Evolutionary conservation across 2,113 vertebrate species (phyloP).

Genomic region (Herpailurus yagouaroundi): DNA sequence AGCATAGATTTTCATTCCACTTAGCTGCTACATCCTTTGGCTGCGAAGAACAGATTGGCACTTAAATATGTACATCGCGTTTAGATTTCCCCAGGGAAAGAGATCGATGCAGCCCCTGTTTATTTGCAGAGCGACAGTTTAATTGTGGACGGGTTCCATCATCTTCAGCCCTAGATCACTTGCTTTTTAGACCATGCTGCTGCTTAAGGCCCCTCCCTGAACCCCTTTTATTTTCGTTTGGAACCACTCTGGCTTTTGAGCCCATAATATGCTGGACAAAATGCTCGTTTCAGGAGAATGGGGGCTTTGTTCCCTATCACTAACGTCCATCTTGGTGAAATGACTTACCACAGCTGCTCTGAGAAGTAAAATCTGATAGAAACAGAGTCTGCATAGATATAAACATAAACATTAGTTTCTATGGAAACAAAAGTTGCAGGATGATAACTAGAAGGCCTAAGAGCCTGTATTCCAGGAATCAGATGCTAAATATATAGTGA

Average conservation of each 20-base stretch:
- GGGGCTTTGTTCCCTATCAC: slow-evolving; percentile 81
- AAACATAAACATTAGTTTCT: slow-evolving; percentile 88
- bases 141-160: neutral
- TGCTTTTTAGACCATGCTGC: neutral
- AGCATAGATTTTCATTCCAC: neutral
- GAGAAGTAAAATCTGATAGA: slow-evolving; percentile 80
- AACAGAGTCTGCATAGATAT: slow-evolving; percentile 80
- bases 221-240: slow-evolving; percentile 31
- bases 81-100: slow-evolving; percentile 17
- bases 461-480: slow-evolving; percentile 74
- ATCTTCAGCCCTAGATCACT: neutral
- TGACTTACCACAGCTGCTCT: slow-evolving; percentile 85
- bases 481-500: slow-evolving; percentile 55
- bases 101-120: neutral
- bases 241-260: slow-evolving; percentile 40
- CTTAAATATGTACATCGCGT: slow-evolving; percentile 5
- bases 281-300: slow-evolving; percentile 70
- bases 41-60: slow-evolving; percentile 11
- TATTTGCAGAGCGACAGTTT: neutral
- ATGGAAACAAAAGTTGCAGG: slow-evolving; percentile 85
- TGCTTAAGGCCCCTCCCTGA: neutral
- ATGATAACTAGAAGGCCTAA: slow-evolving; percentile 68
- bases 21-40: neutral
- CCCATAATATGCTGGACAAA: slow-evolving; percentile 62
- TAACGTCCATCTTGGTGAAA: slow-evolving; percentile 81